Base-by-base conservation (phyloP, 2,888 invertebrate species). In the Maniola hyperantus region DNA sequence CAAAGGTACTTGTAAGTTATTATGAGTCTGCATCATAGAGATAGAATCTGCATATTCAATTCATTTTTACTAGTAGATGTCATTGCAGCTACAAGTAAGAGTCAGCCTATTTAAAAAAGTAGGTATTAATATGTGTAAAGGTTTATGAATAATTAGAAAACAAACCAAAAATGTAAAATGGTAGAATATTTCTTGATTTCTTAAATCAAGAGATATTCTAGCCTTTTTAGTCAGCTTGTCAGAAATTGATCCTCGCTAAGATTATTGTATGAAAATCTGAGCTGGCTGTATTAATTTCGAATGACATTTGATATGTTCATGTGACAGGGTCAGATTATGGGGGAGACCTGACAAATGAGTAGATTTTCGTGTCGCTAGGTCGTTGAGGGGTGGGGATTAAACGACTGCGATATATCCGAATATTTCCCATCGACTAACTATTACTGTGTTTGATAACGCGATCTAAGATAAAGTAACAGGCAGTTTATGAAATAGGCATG, bases 261-360 rank as follows among this genome's bases (percentile, higher is more conserved):
- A 62, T 15, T 62, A 39, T 20, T 55, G n/a, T 53, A 57, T n/a
- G 48, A 53, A 65, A 69, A 63, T 65, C 36, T 36, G 76, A 80
- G 77, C 78, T 80, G 76, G 77, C 77, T 77, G 85, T 87, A 90
- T 89, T 89, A 89, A 90, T 90, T 87, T 88, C 84, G 75, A 85
- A 83, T 88, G 89, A 89, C 85, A 89, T 89, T 89, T 88, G 89
- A 90, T 90, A 89, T 82, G 86, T 88, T 85, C 83, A 76, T 86
- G 85, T 84, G 86, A 84, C 81, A 79, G 80, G 75, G 76, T 73
- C 77, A 77, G 76, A 76, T 77, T 76, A 73, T 69, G 79, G 84
- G 89, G 85, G 84, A 83, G 79, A 75, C 73, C 83, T 84, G 87
- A 91, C 88, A 86, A 91, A 91, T 89, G 85, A 83, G 80, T 81